Percentiles rank a stretch among this genome's conserved stretches.
phyloP scores from a whole-genome alignment of 2,888 invertebrate species.

The Hirudinaria manillensis region DNA sequence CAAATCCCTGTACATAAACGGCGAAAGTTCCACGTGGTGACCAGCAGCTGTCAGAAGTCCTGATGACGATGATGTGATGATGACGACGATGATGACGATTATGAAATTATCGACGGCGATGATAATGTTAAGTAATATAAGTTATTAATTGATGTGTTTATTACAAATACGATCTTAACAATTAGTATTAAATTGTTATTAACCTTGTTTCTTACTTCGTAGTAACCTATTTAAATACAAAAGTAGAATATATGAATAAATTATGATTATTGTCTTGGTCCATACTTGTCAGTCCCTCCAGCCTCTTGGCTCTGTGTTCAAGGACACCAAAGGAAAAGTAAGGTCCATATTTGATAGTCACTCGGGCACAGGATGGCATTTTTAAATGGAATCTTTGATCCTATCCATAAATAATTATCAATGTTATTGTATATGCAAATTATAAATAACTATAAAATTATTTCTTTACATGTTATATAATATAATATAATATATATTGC shows the following conservation, averaged over 20 bases:
- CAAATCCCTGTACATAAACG: conserved; percentile 15
- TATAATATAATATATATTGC: too few species aligned
- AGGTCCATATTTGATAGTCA: conserved; percentile 19
- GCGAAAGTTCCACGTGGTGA: conserved; percentile 9
- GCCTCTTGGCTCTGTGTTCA: conserved; percentile 9
- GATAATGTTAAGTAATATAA: too few species aligned
- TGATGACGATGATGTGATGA: background rate
- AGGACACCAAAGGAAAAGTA: conserved; percentile 17
- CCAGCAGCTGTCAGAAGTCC: conserved; percentile 18
- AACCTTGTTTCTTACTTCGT: too few species aligned
- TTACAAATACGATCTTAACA: too few species aligned
- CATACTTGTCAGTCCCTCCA: conserved; percentile 18
- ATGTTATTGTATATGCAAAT: too few species aligned
- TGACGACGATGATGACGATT: too few species aligned
- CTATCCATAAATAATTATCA: background rate
- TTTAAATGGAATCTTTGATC: background rate
- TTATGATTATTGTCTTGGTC: background rate
- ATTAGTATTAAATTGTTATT: too few species aligned
- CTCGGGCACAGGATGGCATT: conserved; percentile 14
- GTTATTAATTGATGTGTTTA: too few species aligned
- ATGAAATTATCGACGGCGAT: background rate
- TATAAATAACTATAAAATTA: too few species aligned
- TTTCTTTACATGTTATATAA: too few species aligned
- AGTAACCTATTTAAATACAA: too few species aligned
- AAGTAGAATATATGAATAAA: too few species aligned